phyloP scores from a whole-genome alignment of 2,113 vertebrate species.

The cattle (Bos taurus) region DNA sequence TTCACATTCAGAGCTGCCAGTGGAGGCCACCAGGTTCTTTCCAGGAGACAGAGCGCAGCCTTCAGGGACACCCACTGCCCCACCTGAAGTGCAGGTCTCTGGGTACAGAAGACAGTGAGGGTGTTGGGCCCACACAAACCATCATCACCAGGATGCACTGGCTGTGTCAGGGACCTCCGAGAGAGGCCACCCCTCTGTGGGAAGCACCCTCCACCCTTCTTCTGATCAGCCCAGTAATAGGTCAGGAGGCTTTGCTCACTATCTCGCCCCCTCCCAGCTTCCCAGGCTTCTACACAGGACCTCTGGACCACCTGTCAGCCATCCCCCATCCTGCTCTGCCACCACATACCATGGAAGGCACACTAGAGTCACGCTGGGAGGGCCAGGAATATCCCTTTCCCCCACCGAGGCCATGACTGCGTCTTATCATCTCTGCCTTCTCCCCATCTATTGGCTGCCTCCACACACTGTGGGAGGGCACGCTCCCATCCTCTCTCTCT shows the following conservation, averaged over 20 bases:
- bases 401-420: background rate
- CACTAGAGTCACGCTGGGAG: background rate
- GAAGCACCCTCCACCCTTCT: background rate
- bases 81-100: background rate
- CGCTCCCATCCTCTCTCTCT: background rate
- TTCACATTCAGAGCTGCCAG: background rate
- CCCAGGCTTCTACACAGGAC: background rate
- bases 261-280: no score
- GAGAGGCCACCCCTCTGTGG: background rate
- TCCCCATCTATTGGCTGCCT: background rate
- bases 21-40: background rate
- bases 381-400: background rate
- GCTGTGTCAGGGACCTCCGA: background rate
- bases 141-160: background rate
- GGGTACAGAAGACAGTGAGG: background rate
- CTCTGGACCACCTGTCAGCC: background rate
- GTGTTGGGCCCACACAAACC: accelerated
- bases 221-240: background rate
- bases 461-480: background rate
- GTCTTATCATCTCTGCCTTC: background rate
- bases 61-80: background rate
- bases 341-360: background rate
- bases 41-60: background rate
- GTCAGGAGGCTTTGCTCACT: background rate
- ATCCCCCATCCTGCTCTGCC: background rate